Evolutionary conservation across 2,888 invertebrate species (phyloP).

Genomic region (Drosophila infuscata): DNA sequence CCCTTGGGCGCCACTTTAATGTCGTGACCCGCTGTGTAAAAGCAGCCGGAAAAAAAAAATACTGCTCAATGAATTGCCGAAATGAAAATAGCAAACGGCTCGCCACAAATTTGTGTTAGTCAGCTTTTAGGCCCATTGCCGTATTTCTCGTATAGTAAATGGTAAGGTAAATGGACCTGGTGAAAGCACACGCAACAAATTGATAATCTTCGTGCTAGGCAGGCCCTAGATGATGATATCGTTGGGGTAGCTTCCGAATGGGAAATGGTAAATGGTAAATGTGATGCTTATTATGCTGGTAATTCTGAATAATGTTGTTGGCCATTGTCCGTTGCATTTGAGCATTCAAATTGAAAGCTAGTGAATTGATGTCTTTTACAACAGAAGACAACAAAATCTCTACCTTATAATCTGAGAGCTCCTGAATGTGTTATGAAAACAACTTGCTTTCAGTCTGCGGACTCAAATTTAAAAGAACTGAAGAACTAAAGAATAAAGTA

Average conservation of each 20-base stretch:
- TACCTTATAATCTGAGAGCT: slow-evolving; percentile 55
- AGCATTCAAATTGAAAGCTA: slow-evolving; percentile 72
- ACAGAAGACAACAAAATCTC: slow-evolving; percentile 35
- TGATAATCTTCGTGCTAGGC: slow-evolving; percentile 54
- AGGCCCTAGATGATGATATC: slow-evolving; percentile 54
- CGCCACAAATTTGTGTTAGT: slow-evolving; percentile 63
- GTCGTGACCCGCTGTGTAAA: slow-evolving; percentile 54
- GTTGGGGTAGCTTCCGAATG: slow-evolving; percentile 30
- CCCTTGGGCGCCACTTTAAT: slow-evolving; percentile 62
- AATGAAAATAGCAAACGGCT: slow-evolving; percentile 49
- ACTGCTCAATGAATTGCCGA: slow-evolving; percentile 60
- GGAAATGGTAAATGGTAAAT: slow-evolving; percentile 33
- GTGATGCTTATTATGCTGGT: slow-evolving; percentile 45
- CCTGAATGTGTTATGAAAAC: background rate
- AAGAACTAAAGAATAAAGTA: background rate
- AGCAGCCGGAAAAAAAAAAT: slow-evolving; percentile 25
- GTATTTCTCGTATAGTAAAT: slow-evolving; percentile 8
- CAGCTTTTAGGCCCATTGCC: slow-evolving; percentile 48
- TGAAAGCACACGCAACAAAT: slow-evolving; percentile 66
- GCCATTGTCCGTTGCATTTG: slow-evolving; percentile 52
- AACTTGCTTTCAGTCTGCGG: background rate
- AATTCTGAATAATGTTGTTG: slow-evolving; percentile 44
- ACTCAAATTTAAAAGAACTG: background rate
- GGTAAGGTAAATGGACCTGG: slow-evolving; percentile 48
- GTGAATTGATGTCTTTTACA: slow-evolving; percentile 66